Conservation (phyloP, 2,113 vertebrate genomes). For the Picathartes gymnocephalus region DNA sequence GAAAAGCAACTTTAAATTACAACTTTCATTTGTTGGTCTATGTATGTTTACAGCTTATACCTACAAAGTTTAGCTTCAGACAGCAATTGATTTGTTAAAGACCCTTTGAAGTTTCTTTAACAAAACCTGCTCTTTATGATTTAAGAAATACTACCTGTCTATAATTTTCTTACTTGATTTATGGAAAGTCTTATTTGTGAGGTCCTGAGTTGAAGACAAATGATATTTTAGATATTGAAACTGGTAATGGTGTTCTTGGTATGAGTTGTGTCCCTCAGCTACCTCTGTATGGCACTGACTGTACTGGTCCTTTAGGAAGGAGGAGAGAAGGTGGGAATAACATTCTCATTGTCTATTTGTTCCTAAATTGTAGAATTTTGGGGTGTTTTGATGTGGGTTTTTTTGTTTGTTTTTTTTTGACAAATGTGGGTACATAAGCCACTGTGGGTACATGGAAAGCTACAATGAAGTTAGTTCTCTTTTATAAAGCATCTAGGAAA, state of each 20-base stretch:
- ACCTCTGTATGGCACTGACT: neutral
- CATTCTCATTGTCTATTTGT: neutral
- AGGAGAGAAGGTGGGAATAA: neutral
- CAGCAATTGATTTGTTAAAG: neutral
- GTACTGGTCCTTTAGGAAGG: neutral
- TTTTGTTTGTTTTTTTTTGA: neutral
- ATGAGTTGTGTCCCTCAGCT: neutral
- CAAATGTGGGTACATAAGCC: neutral
- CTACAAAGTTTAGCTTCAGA: neutral
- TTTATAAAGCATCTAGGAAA: neutral
- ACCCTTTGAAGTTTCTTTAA: neutral
- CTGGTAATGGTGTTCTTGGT: neutral
- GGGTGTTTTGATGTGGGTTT: neutral
- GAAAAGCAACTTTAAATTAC: neutral
- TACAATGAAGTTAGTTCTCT: neutral
- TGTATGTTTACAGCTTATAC: neutral
- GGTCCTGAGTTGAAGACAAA: neutral
- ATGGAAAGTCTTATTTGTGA: neutral
- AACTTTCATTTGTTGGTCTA: neutral
- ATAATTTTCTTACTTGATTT: neutral
- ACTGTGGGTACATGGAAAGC: neutral
- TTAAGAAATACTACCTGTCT: neutral
- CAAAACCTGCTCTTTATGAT: neutral
- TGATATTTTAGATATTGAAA: neutral
- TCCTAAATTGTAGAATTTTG: neutral